Evolutionary conservation across 2,888 invertebrate species (phyloP).

Genomic region (Rhagophthalmus giganteus): DNA sequence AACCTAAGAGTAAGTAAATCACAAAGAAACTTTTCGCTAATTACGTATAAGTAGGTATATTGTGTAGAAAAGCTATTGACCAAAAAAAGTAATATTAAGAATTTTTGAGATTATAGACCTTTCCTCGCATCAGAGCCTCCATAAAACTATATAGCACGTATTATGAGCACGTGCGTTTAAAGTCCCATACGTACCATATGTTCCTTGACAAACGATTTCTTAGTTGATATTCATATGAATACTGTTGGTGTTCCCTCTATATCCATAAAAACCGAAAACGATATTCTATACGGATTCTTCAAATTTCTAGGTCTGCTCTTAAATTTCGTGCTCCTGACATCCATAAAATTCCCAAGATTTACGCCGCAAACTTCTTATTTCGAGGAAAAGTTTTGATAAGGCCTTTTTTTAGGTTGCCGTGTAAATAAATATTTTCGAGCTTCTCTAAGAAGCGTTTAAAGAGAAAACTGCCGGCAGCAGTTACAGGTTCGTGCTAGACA

Average conservation of each 20-base stretch:
- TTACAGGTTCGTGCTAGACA: too few relatives aligned
- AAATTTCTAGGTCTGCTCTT: not conserved
- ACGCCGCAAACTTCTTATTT: slow-evolving; percentile 21
- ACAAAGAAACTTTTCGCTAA: too few relatives aligned
- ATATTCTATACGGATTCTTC: slow-evolving; percentile 1
- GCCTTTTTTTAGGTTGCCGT: slow-evolving; percentile 6
- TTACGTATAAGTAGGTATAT: too few relatives aligned
- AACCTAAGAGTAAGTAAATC: too few relatives aligned
- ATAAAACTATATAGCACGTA: slow-evolving; percentile 32
- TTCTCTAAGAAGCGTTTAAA: not conserved
- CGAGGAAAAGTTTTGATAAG: slow-evolving; percentile 20
- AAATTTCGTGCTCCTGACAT: not conserved
- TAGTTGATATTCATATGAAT: slow-evolving; percentile 34
- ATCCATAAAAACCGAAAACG: slow-evolving; percentile 19
- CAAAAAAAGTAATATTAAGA: slow-evolving; percentile 24
- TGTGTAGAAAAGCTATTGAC: slow-evolving; percentile 14
- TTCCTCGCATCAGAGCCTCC: slow-evolving; percentile 17
- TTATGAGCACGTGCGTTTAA: slow-evolving; percentile 26
- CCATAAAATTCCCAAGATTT: slow-evolving; percentile 14
- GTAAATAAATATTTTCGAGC: not conserved
- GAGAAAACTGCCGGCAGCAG: not conserved
- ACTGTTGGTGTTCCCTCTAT: slow-evolving; percentile 19
- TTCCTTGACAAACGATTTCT: slow-evolving; percentile 31
- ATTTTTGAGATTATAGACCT: slow-evolving; percentile 29
- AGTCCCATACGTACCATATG: slow-evolving; percentile 31